These are phyloP conservation scores for Botia kubotai DNA, from an alignment of 2,797 vertebrate genomes.

Conservation along the genomic window DNA sequence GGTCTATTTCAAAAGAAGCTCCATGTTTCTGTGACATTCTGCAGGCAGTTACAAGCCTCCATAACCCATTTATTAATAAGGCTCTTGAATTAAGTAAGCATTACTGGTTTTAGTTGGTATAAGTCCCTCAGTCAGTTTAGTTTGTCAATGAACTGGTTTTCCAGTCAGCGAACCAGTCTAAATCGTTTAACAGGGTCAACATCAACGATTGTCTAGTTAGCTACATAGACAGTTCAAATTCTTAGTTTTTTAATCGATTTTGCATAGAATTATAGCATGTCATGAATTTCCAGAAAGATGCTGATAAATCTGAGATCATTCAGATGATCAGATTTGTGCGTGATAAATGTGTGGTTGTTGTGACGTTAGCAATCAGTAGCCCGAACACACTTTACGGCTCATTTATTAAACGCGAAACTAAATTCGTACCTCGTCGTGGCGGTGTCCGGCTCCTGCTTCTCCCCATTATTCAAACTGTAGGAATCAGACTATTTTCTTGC, in stretches of 20 bases:
- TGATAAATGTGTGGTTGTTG: neutral
- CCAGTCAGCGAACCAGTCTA: no score
- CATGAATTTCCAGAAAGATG: neutral
- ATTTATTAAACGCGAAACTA: neutral
- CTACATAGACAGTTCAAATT: neutral
- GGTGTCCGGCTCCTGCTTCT: slow-evolving; percentile 79
- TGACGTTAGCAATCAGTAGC: neutral
- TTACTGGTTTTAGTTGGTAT: no score
- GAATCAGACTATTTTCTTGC: neutral
- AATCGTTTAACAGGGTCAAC: neutral
- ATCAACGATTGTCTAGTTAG: neutral
- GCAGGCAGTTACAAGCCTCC: no score
- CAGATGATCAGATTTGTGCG: neutral
- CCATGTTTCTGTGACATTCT: no score
- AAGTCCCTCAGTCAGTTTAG: no score
- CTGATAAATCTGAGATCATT: neutral
- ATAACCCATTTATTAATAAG: no score
- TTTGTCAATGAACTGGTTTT: no score
- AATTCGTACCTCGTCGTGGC: slow-evolving; percentile 74
- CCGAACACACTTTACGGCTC: neutral
- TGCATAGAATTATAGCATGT: neutral
- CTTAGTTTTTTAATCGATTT: neutral
- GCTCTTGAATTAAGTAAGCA: no score
- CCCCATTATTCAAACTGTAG: slow-evolving; percentile 66
- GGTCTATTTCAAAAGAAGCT: no score